Evolutionary conservation across 2,797 vertebrate genomes (phyloP), one percentile per base, ranked within the genome.

Genomic region (Linurgus olivaceus): DNA sequence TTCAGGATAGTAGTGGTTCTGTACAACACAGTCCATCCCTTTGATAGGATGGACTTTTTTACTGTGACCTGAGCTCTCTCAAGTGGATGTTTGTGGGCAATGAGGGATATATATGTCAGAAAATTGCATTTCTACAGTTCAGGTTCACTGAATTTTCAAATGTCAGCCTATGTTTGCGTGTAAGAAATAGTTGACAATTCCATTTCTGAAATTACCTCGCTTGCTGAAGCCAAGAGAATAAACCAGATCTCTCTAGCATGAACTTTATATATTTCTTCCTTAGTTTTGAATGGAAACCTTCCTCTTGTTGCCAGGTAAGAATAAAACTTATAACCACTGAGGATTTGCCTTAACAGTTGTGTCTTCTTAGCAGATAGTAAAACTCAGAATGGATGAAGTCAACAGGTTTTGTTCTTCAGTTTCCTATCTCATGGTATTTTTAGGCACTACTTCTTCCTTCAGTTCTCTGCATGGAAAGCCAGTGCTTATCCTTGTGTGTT

Each of bases 341-440:
- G 7, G 25, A 11, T 50, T 70, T 72, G 4, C 29, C 17, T 81
- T 57, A 58, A 37, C 8, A 31, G 10, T 23, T 55, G 14, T 8
- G 1, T 44, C 16, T 6, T 80, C 29, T 33, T 79, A 38, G 33
- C n/a, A 51, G 17, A 20, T 2, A 59, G 26, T 59, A 11, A 70
- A 84, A 81, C 14, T 5, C 10, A n/a, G 17, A 52, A n/a, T 12
- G 38, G 17, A 24, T 59, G 24, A 63, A 38, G 5, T 44, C 33
- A 62, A 3, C 7, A 55, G 26, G 7, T 70, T 79, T 87, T 19
- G 2, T 23, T 40, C 16, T 10, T 7, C 2, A 4, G 0, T 48
- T 68, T 76, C 8, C 9, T 35, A 2, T 19, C 9, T 7, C 4
- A 0, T 16, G 1, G 31, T 80, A 4, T 54, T 78, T 55, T 82